Percentiles rank a stretch among this genome's conserved stretches.
Conservation (phyloP, 2,797 vertebrate species). For the Cirrhinus mrigala region DNA sequence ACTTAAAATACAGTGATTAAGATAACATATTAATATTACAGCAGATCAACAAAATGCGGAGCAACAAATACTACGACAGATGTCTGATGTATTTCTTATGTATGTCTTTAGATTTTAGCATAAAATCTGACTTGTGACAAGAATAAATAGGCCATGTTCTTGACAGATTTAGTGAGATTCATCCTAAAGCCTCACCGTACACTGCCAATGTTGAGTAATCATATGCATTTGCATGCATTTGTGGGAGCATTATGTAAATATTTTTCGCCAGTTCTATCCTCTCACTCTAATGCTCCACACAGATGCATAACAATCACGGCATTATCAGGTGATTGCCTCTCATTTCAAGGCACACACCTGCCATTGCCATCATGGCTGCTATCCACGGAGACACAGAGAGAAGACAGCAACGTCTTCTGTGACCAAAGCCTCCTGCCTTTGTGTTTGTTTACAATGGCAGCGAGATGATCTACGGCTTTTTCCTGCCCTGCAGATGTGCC, state of each 20-base stretch:
- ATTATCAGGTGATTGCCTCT: slow-evolving; percentile 48
- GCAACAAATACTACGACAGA: background rate
- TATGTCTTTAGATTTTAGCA: background rate
- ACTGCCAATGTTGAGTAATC: slow-evolving; percentile 76
- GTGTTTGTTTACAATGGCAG: slow-evolving; percentile 57
- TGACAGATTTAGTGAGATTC: slow-evolving; percentile 3
- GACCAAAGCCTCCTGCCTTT: slow-evolving; percentile 49
- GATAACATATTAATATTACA: too few species aligned
- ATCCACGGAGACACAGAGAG: slow-evolving; percentile 17
- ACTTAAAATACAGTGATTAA: too few species aligned
- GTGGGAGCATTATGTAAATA: slow-evolving; percentile 79
- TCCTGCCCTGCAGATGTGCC: slow-evolving; percentile 52
- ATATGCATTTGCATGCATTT: slow-evolving; percentile 81
- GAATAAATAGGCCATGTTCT: slow-evolving; percentile 5
- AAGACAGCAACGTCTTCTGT: slow-evolving; percentile 37
- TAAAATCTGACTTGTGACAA: slow-evolving; percentile 19
- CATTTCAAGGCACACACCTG: slow-evolving; percentile 27
- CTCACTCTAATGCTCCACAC: slow-evolving; percentile 58
- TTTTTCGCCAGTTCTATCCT: slow-evolving; percentile 31
- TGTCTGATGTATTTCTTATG: background rate
- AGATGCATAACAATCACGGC: slow-evolving; percentile 49
- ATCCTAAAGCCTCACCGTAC: background rate
- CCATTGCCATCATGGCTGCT: background rate
- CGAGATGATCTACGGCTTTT: slow-evolving; percentile 53
- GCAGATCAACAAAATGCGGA: too few species aligned